phyloP scores from a whole-genome alignment of 2,113 vertebrate genomes.

The Nanorana parkeri region DNA sequence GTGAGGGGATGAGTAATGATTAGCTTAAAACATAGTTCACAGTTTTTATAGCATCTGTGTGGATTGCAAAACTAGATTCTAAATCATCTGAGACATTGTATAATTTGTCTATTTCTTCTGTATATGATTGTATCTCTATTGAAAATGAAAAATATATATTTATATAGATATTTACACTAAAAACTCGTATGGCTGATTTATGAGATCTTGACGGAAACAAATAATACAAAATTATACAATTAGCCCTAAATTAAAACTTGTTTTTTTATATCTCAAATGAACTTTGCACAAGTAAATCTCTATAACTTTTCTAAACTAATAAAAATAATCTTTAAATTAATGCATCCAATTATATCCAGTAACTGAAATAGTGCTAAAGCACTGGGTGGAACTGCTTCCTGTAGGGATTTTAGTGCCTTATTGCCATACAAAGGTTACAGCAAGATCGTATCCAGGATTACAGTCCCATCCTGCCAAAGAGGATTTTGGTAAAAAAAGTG shows the following conservation, averaged over 20 bases:
- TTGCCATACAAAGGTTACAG: neutral
- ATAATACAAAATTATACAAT: conserved; percentile 73
- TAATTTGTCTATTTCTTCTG: conserved; percentile 63
- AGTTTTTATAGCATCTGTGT: conserved; percentile 95
- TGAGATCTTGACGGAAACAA: conserved; percentile 75
- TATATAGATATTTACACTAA: conserved; percentile 84
- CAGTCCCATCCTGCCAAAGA: conserved; percentile 25
- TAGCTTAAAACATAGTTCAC: conserved; percentile 94
- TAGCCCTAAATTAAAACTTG: conserved; percentile 67
- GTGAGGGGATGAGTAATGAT: conserved; percentile 68
- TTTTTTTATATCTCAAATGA: neutral
- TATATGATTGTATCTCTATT: conserved; percentile 77
- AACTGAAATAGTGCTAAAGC: conserved; percentile 25
- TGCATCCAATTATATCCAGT: conserved; percentile 51
- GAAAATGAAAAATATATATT: conserved; percentile 67
- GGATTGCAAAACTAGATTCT: conserved; percentile 91
- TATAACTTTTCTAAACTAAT: conserved; percentile 35
- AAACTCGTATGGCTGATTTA: conserved; percentile 80
- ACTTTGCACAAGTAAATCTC: conserved; percentile 67
- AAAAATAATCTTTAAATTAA: conserved; percentile 40
- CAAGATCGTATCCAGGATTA: conserved; percentile 27
- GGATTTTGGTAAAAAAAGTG: neutral
- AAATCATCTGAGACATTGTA: conserved; percentile 79
- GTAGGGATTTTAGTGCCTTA: conserved; percentile 10
- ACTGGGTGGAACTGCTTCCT: conserved; percentile 10